Evolutionary conservation across 1,140 invertebrate genomes (phyloP), one percentile per base, ranked within the genome.

Genomic region (Drosophila saltans): DNA sequence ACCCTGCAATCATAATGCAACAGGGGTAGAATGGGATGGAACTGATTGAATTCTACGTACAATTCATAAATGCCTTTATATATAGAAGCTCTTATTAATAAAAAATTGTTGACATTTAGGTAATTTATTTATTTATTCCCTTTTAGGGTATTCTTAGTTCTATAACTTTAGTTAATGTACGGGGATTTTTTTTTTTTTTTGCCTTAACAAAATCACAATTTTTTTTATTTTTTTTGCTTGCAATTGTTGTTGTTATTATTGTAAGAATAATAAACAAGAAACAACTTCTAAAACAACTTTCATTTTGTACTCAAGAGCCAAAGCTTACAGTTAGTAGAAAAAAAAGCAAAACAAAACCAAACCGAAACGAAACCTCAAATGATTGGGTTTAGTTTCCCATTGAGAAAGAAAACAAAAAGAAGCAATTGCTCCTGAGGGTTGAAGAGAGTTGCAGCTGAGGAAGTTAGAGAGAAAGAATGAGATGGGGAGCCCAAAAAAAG

Each of bases 241-340:
- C 68, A 66, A 41, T 71, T 72, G 26, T 65, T 65, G 28, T 28
- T 69, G 45, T 71, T 75, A 64, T 78, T 78, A 72, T 56, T 64
- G 75, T 78, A 65, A 86, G 83, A 86, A 88, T 85, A 81, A 79
- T 80, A 82, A 88, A 80, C 83, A 67, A 89, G 84, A 88, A 88
- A 89, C 83, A 72, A 88, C 83, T 88, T 88, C 84, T 78, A 75
- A 69, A 88, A 88, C 84, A 88, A 88, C 84, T 88, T 88, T 88
- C 84, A 89, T 88, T 89, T 88, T 60, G 85, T 75, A 71, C 80
- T 80, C 75, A 52, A 75, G 73, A 75, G 61, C 73, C 65, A 40
- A 5, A 58, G 62, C 63, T 59, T 52, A 66, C 65, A 43, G 61
- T 75, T 40, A 61, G 57, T 65, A 75, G 58, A 40, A 41, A 66